These are phyloP conservation scores for Lithophane semibrunnea DNA, from an alignment of 2,888 invertebrate species.

Conservation along the genomic window DNA sequence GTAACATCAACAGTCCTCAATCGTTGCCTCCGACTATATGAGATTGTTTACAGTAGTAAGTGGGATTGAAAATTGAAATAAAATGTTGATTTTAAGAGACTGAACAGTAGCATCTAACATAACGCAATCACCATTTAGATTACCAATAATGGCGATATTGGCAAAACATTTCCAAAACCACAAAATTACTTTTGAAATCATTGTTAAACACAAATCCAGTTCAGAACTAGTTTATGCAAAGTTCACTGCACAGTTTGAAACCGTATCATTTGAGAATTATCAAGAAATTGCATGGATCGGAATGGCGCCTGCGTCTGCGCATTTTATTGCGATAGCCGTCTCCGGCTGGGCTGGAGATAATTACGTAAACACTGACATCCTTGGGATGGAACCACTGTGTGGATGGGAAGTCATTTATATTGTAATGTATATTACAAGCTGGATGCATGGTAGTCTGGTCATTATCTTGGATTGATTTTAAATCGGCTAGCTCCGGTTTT, in stretches of 20 bases:
- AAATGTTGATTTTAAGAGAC: not conserved
- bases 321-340: conserved; percentile 19
- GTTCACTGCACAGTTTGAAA: conserved; percentile 17
- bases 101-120: not conserved
- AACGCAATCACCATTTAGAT: conserved; percentile 24
- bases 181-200: conserved; percentile 48
- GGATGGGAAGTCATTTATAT: conserved; percentile 18
- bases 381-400: conserved; percentile 22
- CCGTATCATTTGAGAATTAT: conserved; percentile 45
- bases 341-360: conserved; percentile 26
- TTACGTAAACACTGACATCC: conserved; percentile 52
- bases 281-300: conserved; percentile 42
- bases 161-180: conserved; percentile 27
- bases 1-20: no score
- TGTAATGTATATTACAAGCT: conserved; percentile 8
- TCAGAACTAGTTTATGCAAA: conserved; percentile 50
- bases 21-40: no score
- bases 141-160: conserved; percentile 1
- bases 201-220: conserved; percentile 19
- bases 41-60: no score
- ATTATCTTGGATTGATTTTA: conserved; percentile 6
- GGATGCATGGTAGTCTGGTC: conserved; percentile 7
- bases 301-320: conserved; percentile 21
- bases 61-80: not conserved
- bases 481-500: not conserved